Percentiles rank a stretch among this genome's conserved stretches.
phyloP scores from a whole-genome alignment of 1,140 invertebrate species.

The Drosophila leontia region DNA sequence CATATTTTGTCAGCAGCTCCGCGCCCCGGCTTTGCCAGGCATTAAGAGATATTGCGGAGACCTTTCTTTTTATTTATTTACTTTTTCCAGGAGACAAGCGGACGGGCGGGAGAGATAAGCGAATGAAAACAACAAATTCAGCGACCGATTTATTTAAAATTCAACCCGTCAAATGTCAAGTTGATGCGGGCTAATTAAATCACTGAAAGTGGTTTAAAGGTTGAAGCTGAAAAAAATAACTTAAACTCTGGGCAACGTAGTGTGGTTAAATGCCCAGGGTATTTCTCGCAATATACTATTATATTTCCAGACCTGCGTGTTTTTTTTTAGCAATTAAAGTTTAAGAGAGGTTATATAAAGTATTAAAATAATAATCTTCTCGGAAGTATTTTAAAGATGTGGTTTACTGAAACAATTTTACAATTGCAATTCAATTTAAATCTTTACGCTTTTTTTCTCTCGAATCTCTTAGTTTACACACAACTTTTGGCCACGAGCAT shows the following conservation, averaged over 20 bases:
- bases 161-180: constrained; percentile 61
- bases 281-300: not conserved
- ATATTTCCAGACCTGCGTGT: not conserved
- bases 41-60: constrained; percentile 25
- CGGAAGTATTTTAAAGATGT: accelerated
- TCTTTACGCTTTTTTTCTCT: not conserved
- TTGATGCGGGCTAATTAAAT: constrained; percentile 55
- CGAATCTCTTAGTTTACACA: not conserved
- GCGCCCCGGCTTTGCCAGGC: constrained; percentile 9
- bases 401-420: not conserved
- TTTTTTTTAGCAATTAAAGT: no score
- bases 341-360: not conserved
- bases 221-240: not conserved
- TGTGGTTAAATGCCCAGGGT: not conserved
- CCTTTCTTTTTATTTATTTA: constrained; percentile 42
- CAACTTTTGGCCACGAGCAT: not conserved
- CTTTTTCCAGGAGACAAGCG: constrained; percentile 13
- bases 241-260: not conserved
- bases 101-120: constrained; percentile 19
- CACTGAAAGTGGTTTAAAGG: constrained; percentile 35
- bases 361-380: not conserved
- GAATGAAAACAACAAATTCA: constrained; percentile 22
- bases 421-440: not conserved
- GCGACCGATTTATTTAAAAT: constrained; percentile 48
- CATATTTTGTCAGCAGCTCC: constrained; percentile 17